A percentile compares a stretch with the other conserved stretches of the same genome.
Conservation (phyloP, 2,888 invertebrate genomes). For the Drosophila ochracea region DNA sequence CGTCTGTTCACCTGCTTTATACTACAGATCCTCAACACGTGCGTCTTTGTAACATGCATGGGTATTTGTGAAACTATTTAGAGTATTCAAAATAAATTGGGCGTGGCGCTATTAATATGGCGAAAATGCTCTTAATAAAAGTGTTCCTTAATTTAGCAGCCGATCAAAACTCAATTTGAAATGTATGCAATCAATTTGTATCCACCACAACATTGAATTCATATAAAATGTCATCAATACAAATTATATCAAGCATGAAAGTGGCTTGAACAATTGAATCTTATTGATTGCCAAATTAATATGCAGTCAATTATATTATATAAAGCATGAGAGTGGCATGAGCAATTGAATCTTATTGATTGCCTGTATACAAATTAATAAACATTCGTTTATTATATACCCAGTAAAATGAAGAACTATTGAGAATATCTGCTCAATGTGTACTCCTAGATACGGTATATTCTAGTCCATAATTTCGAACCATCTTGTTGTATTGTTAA, state of each 20-base stretch:
- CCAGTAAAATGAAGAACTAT: neutral
- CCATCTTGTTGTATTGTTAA: neutral
- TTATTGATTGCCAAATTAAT: conserved; percentile 43
- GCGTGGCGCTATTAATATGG: conserved; percentile 30
- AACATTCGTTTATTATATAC: neutral
- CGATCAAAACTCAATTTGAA: conserved; percentile 28
- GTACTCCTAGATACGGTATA: neutral
- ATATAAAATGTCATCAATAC: conserved; percentile 35
- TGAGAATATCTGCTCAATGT: neutral
- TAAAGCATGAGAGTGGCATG: conserved; percentile 23
- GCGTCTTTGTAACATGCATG: neutral
- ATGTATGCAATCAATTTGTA: conserved; percentile 19
- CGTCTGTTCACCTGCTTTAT: conserved; percentile 9
- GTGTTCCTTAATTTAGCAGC: neutral
- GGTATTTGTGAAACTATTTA: conserved; percentile 42
- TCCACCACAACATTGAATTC: conserved; percentile 15
- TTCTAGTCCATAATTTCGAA: neutral
- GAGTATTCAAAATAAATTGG: conserved; percentile 24
- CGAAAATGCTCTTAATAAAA: neutral
- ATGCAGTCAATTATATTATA: conserved; percentile 20
- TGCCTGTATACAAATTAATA: conserved; percentile 25
- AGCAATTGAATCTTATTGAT: conserved; percentile 51
- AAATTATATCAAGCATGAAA: conserved; percentile 40
- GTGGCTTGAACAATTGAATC: conserved; percentile 48
- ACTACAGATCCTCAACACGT: neutral